Evolutionary conservation across 2,113 vertebrate genomes (phyloP).

Genomic region (human): GRCh38 chr16:2853501-2854000

Average conservation of each 20-base stretch:
- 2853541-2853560: rapidly evolving
- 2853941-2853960: slow-evolving; percentile 71
- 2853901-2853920: slow-evolving; percentile 83
- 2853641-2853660: not conserved
- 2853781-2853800: too few species aligned
- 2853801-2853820: not conserved
- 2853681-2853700: not conserved
- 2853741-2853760: not conserved
- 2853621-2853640: not conserved
- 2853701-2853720: not conserved
- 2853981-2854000: slow-evolving; percentile 75
- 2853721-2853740: not conserved
- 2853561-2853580: too few species aligned
- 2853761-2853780: not conserved
- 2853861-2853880: slow-evolving; percentile 86
- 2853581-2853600: not conserved
- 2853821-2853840: not conserved
- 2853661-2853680: not conserved
- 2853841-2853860: not conserved
- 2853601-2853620: not conserved
- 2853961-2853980: slow-evolving; percentile 55
- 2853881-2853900: slow-evolving; percentile 78
- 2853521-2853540: not conserved
- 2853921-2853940: slow-evolving; percentile 19
- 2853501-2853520: not conserved